phyloP scores from a whole-genome alignment of 2,113 vertebrate species.

The Strigops habroptila region DNA sequence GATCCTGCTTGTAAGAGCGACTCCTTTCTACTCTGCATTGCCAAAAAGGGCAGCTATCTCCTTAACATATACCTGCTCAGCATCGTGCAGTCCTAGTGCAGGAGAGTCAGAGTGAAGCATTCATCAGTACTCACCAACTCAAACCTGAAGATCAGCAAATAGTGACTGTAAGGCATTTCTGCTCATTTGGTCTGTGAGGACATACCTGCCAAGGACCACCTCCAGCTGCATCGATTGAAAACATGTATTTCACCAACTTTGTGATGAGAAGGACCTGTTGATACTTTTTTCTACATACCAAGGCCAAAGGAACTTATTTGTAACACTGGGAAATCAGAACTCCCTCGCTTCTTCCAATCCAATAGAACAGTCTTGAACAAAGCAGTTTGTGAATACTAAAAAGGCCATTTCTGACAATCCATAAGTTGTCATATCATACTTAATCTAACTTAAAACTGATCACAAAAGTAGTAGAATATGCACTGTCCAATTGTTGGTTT shows the following conservation, averaged over 20 bases:
- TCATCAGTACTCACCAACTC: fast-evolving
- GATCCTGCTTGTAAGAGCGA: background rate
- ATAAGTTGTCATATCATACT: fast-evolving
- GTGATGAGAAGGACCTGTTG: background rate
- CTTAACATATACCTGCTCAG: background rate
- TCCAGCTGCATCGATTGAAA: background rate
- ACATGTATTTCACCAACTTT: background rate
- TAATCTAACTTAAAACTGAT: background rate
- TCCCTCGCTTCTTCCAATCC: background rate
- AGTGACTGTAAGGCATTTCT: background rate
- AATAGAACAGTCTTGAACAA: background rate
- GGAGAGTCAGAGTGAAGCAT: fast-evolving
- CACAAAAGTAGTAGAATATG: background rate
- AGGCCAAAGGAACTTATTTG: background rate
- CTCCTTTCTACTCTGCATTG: too few species aligned
- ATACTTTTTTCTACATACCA: background rate
- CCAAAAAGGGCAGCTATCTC: too few species aligned
- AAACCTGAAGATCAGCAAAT: background rate
- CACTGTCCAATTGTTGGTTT: fast-evolving
- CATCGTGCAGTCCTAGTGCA: fast-evolving
- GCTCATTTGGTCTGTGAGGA: too few species aligned
- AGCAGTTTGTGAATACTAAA: background rate
- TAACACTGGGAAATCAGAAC: background rate
- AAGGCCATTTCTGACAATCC: background rate
- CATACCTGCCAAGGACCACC: fast-evolving